A percentile compares a stretch with the other conserved stretches of the same genome.
These are phyloP conservation scores for Teleogryllus occipitalis DNA, from an alignment of 1,140 invertebrate genomes.

Conservation along the genomic window DNA sequence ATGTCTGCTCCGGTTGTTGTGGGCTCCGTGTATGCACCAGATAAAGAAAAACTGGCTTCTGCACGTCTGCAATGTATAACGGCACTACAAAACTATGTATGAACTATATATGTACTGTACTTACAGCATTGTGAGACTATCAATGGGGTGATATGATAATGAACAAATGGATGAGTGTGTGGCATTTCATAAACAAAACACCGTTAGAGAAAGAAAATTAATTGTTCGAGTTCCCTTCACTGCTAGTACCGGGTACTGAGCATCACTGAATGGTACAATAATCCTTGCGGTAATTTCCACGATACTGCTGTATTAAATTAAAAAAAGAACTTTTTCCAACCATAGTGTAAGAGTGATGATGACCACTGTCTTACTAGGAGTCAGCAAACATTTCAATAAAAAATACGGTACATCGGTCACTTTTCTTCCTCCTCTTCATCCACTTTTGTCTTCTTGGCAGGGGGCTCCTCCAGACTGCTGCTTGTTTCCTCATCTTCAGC, in stretches of 20 bases:
- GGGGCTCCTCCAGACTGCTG: slow-evolving; percentile 29
- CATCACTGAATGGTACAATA: not conserved
- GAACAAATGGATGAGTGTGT: not conserved
- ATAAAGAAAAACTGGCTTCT: not conserved
- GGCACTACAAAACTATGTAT: not conserved
- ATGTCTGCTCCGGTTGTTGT: not conserved
- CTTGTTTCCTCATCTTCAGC: slow-evolving; percentile 32
- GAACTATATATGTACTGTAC: not conserved
- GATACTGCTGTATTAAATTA: not conserved
- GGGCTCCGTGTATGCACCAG: not conserved
- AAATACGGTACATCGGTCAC: slow-evolving; percentile 31
- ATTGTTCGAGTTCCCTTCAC: not conserved
- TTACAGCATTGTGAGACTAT: not conserved
- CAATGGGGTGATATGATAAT: not conserved
- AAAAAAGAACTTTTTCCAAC: not conserved
- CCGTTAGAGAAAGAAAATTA: no score
- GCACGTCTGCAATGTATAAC: not conserved
- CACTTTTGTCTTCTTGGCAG: slow-evolving; percentile 35
- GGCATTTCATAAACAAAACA: not conserved
- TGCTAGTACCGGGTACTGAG: not conserved
- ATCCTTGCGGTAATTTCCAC: not conserved
- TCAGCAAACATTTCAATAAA: slow-evolving; percentile 16
- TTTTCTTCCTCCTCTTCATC: slow-evolving; percentile 30
- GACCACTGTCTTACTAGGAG: not conserved
- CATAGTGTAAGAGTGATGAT: not conserved